Conservation (phyloP, 2,113 vertebrate genomes). For the Ornithorhynchus anatinus region DNA sequence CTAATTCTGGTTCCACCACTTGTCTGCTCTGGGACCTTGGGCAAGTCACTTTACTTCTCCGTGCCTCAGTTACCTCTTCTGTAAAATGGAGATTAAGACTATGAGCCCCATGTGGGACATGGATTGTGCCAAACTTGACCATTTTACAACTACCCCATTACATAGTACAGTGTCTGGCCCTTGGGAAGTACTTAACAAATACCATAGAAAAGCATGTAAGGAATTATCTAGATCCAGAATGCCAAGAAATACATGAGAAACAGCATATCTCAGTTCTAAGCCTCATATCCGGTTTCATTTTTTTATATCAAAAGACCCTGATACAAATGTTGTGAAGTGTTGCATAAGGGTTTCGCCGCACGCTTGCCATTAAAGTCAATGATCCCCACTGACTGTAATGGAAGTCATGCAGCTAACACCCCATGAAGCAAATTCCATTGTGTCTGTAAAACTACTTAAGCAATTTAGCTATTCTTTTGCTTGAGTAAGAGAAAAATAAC, state of each 20-base stretch:
- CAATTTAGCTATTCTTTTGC: slow-evolving; percentile 27
- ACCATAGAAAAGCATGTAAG: not conserved
- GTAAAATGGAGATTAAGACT: too few species aligned
- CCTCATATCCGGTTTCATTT: not conserved
- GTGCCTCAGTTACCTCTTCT: too few species aligned
- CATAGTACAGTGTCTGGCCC: too few species aligned
- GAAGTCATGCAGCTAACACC: not conserved
- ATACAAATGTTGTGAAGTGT: slow-evolving; percentile 27
- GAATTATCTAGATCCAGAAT: not conserved
- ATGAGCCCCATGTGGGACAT: too few species aligned
- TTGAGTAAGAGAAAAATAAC: slow-evolving; percentile 21
- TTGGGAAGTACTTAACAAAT: too few species aligned
- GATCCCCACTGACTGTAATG: not conserved
- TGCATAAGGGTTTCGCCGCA: not conserved
- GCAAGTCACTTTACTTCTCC: too few species aligned
- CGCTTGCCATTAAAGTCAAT: not conserved
- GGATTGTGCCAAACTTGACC: too few species aligned
- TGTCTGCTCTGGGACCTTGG: too few species aligned
- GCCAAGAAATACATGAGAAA: not conserved
- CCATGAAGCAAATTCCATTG: slow-evolving; percentile 17
- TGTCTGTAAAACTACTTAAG: slow-evolving; percentile 18
- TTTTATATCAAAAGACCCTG: slow-evolving; percentile 1
- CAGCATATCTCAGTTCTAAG: not conserved
- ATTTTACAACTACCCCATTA: too few species aligned
- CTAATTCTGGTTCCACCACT: too few species aligned